phyloP scores from a whole-genome alignment of 2,113 vertebrate genomes.

The Crotophaga sulcirostris region DNA sequence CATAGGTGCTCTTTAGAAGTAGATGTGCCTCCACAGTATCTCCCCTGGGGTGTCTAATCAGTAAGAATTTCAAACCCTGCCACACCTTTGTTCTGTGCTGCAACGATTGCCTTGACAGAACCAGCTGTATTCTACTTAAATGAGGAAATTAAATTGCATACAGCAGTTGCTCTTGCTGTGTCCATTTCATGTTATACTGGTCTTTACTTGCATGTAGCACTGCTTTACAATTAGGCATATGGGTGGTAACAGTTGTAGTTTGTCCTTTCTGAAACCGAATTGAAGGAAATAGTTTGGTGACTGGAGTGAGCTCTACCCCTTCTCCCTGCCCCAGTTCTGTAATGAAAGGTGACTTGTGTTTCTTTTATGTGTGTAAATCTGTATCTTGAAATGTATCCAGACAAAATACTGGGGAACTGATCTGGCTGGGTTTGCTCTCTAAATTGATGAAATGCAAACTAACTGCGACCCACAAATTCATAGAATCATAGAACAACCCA shows the following conservation, averaged over 20 bases:
- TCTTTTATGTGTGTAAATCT: neutral
- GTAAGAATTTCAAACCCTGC: neutral
- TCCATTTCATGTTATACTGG: rapidly evolving
- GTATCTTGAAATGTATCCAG: neutral
- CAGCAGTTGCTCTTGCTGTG: neutral
- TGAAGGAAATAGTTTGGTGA: neutral
- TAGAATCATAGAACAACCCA: neutral
- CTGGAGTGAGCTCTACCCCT: neutral
- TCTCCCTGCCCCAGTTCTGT: neutral
- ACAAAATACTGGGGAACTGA: neutral
- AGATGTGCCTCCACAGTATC: neutral
- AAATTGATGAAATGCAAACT: neutral
- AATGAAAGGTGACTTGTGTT: neutral
- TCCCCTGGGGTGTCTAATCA: neutral
- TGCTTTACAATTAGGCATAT: neutral
- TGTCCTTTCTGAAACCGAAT: neutral
- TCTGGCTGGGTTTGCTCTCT: neutral
- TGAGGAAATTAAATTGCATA: neutral
- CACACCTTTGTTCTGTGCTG: neutral
- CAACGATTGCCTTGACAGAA: neutral
- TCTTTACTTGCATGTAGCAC: no score
- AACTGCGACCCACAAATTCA: neutral
- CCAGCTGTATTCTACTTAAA: neutral
- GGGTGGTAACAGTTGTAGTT: neutral
- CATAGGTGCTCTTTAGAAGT: neutral